Percentiles rank a stretch among this genome's conserved stretches.
Conservation (phyloP, 1,140 invertebrate species). For the Andricus grossulariae region DNA sequence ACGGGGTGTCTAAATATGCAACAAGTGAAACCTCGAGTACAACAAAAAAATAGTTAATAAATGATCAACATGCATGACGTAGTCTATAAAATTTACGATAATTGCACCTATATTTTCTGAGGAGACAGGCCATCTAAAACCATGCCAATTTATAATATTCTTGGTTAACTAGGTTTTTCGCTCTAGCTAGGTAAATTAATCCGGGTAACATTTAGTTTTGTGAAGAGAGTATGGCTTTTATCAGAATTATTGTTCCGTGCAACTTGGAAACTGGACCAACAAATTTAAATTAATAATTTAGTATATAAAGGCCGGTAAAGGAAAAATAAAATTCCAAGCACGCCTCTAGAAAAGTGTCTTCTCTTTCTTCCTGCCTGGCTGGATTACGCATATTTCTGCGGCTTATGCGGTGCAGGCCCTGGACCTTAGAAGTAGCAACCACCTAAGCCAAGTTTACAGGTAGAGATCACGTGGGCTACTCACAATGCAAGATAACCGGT, state of each 20-base stretch:
- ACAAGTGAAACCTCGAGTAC: neutral
- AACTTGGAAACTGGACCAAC: neutral
- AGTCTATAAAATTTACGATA: conserved; percentile 14
- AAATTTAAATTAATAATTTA: conserved; percentile 1
- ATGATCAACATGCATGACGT: neutral
- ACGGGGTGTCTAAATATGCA: neutral
- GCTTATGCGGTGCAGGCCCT: conserved; percentile 36
- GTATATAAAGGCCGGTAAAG: conserved; percentile 24
- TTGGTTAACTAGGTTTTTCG: neutral
- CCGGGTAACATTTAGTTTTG: neutral
- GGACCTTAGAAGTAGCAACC: conserved; percentile 32
- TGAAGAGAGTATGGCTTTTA: neutral
- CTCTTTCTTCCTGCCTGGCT: conserved; percentile 27
- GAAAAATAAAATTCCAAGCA: conserved; percentile 31
- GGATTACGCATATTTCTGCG: conserved; percentile 56
- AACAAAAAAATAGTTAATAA: conserved; percentile 7
- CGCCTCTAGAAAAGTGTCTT: conserved; percentile 31
- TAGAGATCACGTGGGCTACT: conserved; percentile 6
- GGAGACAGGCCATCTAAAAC: conserved; percentile 2
- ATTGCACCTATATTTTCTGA: neutral
- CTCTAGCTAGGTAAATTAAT: neutral
- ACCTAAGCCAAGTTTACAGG: neutral
- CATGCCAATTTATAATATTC: conserved; percentile 1
- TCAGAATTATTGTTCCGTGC: neutral
- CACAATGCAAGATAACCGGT: conserved; percentile 55